phyloP scores from a whole-genome alignment of 2,797 vertebrate genomes.

The Cuculus canorus region DNA sequence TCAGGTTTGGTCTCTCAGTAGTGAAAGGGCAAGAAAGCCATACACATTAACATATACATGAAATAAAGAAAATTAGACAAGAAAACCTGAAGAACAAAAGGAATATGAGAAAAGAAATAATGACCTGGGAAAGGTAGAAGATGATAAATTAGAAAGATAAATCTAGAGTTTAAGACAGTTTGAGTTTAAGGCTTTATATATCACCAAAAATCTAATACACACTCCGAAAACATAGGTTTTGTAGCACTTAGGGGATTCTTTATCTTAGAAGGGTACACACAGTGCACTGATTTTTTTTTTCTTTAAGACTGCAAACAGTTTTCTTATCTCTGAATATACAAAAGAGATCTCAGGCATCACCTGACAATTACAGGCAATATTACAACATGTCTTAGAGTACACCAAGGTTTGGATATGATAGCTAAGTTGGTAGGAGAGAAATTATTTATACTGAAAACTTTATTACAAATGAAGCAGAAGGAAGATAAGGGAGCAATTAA shows the following conservation, averaged over 20 bases:
- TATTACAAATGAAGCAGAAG: background rate
- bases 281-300: fast-evolving
- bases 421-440: background rate
- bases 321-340: background rate
- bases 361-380: background rate
- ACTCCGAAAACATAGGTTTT: background rate
- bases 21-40: background rate
- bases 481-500: background rate
- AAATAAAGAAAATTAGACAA: background rate
- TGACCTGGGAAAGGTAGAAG: background rate
- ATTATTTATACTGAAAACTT: background rate
- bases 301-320: background rate
- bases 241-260: background rate
- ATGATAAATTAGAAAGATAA: background rate
- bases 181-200: background rate
- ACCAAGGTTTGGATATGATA: background rate
- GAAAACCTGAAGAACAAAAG: background rate
- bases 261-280: background rate
- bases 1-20: background rate
- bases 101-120: background rate
- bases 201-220: background rate
- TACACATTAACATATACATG: background rate
- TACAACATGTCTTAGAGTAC: background rate
- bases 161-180: background rate
- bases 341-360: background rate